phyloP scores from a whole-genome alignment of 1,140 invertebrate genomes.

The Drosophila sp. region DNA sequence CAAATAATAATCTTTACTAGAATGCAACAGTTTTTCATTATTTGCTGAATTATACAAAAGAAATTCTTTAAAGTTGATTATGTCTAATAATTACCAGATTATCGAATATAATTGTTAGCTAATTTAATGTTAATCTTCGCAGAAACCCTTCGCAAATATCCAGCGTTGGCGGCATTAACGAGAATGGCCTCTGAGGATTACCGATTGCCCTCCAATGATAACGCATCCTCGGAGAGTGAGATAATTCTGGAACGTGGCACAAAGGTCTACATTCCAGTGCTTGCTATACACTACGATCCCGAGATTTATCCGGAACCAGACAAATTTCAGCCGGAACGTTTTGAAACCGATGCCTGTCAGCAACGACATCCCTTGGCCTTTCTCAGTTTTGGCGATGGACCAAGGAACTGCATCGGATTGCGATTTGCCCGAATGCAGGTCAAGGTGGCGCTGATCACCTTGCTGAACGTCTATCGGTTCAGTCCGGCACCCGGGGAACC shows the following conservation, averaged over 20 bases:
- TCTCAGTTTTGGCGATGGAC: conserved; percentile 90
- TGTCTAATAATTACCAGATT: too few species aligned
- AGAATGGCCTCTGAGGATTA: conserved; percentile 85
- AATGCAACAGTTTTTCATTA: too few species aligned
- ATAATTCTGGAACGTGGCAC: conserved; percentile 84
- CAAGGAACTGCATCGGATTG: conserved; percentile 87
- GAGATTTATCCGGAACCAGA: conserved; percentile 41
- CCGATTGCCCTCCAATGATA: conserved; percentile 74
- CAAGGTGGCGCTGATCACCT: conserved; percentile 55
- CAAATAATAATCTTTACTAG: too few species aligned
- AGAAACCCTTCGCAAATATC: conserved; percentile 87
- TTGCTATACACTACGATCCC: conserved; percentile 52
- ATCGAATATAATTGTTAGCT: too few species aligned
- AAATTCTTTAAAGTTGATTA: too few species aligned
- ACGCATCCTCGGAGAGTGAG: conserved; percentile 25
- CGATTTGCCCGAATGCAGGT: conserved; percentile 69
- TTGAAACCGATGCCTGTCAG: conserved; percentile 15
- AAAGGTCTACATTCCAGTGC: conserved; percentile 69
- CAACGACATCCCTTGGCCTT: conserved; percentile 80
- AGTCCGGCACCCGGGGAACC: conserved; percentile 12
- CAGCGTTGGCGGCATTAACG: conserved; percentile 85
- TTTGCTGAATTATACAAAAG: too few species aligned
- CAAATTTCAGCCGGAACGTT: conserved; percentile 46
- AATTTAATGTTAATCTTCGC: conserved; percentile 4
- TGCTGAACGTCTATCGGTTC: conserved; percentile 76